These are phyloP conservation scores for Microcebus ravelobensis DNA, from an alignment of 2,113 vertebrate genomes.

Conservation along the genomic window DNA sequence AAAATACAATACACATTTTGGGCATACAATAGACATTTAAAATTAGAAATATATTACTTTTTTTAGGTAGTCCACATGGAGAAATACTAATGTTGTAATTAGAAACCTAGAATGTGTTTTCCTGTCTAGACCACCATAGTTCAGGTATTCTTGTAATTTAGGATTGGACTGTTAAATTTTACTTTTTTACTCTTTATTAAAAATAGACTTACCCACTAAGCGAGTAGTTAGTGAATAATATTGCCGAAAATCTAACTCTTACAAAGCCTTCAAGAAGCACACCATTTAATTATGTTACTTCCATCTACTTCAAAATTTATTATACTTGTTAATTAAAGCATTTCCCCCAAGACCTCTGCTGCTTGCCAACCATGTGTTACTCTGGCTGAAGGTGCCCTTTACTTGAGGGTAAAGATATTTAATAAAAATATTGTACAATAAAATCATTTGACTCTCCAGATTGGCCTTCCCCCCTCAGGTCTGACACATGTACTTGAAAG, in stretches of 20 bases:
- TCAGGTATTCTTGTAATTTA: background rate
- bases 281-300: conserved; percentile 31
- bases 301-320: conserved; percentile 45
- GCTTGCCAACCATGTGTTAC: background rate
- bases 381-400: background rate
- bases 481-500: background rate
- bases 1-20: background rate
- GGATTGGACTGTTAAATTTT: background rate
- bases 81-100: background rate
- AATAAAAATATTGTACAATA: conserved; percentile 9
- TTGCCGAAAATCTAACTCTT: background rate
- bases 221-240: background rate
- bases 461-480: background rate
- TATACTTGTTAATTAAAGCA: conserved; percentile 50
- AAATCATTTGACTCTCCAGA: background rate
- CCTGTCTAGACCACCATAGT: background rate
- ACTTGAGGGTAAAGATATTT: conserved; percentile 37
- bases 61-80: background rate
- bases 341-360: background rate
- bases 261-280: conserved; percentile 3
- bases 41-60: background rate
- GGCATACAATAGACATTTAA: background rate
- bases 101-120: background rate
- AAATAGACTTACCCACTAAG: background rate
- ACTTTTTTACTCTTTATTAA: background rate